phyloP scores from a whole-genome alignment of 2,113 vertebrate genomes.

The Zosterops japonicus region DNA sequence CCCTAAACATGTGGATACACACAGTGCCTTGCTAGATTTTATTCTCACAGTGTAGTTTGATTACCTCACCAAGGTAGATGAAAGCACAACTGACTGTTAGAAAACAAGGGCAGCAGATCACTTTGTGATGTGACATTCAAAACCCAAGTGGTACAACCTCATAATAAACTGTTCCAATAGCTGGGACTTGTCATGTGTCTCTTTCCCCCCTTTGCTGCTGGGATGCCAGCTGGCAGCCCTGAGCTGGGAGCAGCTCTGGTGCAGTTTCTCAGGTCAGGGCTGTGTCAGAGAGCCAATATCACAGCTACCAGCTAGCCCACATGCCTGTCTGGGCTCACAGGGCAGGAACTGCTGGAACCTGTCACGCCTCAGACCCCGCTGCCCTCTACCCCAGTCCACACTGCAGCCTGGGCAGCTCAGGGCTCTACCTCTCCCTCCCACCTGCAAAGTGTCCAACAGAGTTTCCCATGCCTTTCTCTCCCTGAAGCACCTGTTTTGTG shows the following conservation, averaged over 20 bases:
- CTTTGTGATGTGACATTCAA: neutral
- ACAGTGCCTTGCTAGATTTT: neutral
- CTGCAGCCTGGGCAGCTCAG: neutral
- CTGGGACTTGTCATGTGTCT: neutral
- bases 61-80: neutral
- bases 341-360: neutral
- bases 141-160: neutral
- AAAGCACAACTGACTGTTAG: neutral
- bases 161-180: neutral
- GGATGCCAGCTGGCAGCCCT: neutral
- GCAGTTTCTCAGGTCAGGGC: neutral
- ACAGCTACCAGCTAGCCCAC: neutral
- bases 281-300: neutral
- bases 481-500: fast-evolving
- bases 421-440: neutral
- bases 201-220: fast-evolving
- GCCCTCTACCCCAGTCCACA: neutral
- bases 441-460: neutral
- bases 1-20: neutral
- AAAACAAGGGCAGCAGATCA: neutral
- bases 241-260: neutral
- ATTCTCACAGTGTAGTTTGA: neutral
- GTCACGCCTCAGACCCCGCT: neutral
- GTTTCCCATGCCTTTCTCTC: neutral
- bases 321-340: neutral